A percentile compares a stretch with the other conserved stretches of the same genome.
phyloP scores from a whole-genome alignment of 2,113 vertebrate species.

The Pangasianodon hypophthalmus region DNA sequence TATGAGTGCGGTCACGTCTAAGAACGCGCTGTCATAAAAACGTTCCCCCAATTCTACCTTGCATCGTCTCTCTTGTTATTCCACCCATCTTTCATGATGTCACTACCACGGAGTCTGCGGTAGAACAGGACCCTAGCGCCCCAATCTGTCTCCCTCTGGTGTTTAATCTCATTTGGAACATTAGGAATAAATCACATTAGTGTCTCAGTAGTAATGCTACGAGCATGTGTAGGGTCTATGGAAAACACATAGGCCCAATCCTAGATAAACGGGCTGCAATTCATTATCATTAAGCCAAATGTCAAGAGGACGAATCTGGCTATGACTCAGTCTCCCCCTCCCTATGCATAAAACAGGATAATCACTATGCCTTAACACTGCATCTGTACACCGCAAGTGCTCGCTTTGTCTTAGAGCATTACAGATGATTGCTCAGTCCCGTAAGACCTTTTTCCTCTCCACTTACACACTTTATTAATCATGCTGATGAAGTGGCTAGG shows the following conservation, averaged over 20 bases:
- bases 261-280: conserved; percentile 50
- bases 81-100: conserved; percentile 53
- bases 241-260: conserved; percentile 53
- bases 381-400: conserved; percentile 30
- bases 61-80: conserved; percentile 25
- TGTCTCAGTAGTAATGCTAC: conserved; percentile 48
- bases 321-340: conserved; percentile 29
- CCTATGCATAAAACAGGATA: conserved; percentile 40
- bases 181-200: conserved; percentile 56
- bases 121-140: conserved; percentile 30
- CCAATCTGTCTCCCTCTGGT: conserved; percentile 42
- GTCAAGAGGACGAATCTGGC: conserved; percentile 49
- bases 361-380: conserved; percentile 35
- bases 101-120: conserved; percentile 44
- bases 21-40: conserved; percentile 30
- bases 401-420: conserved; percentile 36
- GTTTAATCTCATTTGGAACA: conserved; percentile 57
- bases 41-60: conserved; percentile 44
- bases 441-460: conserved; percentile 15
- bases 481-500: conserved; percentile 32
- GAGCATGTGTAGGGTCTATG: conserved; percentile 47
- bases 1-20: conserved; percentile 58
- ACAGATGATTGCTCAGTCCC: conserved; percentile 15
- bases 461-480: conserved; percentile 37
- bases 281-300: conserved; percentile 58